phyloP scores from a whole-genome alignment of 1,140 invertebrate species.

The Dysdera silvatica region DNA sequence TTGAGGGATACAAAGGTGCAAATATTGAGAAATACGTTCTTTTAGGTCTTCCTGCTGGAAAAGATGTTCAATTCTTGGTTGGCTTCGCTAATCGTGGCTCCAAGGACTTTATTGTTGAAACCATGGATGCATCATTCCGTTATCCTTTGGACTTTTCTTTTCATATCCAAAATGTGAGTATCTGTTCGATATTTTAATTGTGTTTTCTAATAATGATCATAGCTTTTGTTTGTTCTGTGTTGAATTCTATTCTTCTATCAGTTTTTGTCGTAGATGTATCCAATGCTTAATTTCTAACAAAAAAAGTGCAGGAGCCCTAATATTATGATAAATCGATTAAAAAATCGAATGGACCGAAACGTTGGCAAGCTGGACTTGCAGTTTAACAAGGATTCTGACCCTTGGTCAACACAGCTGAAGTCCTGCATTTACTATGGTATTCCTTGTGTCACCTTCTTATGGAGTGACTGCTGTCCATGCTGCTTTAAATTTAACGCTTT shows the following conservation, averaged over 20 bases:
- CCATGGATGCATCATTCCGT: conserved; percentile 91
- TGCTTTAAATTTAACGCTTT: no score
- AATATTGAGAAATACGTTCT: neutral
- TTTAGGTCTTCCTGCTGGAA: conserved; percentile 82
- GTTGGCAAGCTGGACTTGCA: no score
- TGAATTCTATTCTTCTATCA: neutral
- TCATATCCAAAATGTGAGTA: conserved; percentile 81
- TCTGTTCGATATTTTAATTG: neutral
- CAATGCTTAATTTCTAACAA: no score
- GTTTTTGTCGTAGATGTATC: neutral
- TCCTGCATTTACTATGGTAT: no score
- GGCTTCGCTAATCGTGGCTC: conserved; percentile 92
- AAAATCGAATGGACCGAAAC: no score
- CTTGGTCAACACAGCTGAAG: no score
- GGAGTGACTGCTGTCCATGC: no score
- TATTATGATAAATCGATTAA: no score
- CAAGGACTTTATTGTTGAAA: conserved; percentile 80
- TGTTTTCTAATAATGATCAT: neutral
- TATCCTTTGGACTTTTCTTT: conserved; percentile 98
- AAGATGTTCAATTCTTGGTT: conserved; percentile 87
- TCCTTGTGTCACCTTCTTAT: no score
- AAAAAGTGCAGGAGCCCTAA: no score
- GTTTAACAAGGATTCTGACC: no score
- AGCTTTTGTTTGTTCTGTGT: neutral
- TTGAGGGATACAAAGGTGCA: no score